A percentile compares a stretch with the other conserved stretches of the same genome.
These are phyloP conservation scores for Antedon bifida DNA, from an alignment of 35 echinoderm and acorn worm genomes.

Conservation along the genomic window DNA sequence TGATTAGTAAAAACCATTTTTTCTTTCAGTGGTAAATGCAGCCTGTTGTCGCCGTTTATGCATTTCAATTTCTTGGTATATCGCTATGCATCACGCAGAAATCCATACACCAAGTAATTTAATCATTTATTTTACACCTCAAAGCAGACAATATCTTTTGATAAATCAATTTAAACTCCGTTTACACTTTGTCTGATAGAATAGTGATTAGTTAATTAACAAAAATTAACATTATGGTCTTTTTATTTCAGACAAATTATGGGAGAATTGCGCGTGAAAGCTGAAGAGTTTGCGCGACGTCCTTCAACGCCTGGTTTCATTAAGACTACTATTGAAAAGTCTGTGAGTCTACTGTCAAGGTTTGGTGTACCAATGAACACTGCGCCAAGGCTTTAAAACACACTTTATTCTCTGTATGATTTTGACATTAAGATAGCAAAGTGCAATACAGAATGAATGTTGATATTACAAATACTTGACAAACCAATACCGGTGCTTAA, in stretches of 20 bases:
- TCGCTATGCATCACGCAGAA: constrained; percentile 83
- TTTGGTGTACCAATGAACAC: constrained; percentile 42
- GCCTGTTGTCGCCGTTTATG: constrained; percentile 46
- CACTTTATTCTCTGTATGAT: too few species aligned
- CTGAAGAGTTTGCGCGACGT: constrained; percentile 56
- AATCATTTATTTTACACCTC: neutral
- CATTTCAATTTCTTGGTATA: constrained; percentile 86
- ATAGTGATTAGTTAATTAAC: too few species aligned
- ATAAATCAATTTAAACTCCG: too few species aligned
- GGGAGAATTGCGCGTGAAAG: constrained; percentile 56
- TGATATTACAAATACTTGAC: too few species aligned
- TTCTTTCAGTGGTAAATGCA: constrained; percentile 45
- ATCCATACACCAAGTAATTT: constrained; percentile 83
- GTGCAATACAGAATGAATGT: too few species aligned
- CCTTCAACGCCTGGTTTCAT: constrained; percentile 41
- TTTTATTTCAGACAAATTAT: constrained; percentile 66
- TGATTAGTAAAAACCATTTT: too few species aligned
- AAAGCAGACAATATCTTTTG: too few species aligned
- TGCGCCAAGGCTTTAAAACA: neutral
- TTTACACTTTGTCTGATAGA: too few species aligned
- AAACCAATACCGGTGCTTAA: too few species aligned
- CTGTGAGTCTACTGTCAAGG: constrained; percentile 44
- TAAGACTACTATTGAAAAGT: constrained; percentile 53
- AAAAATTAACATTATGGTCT: constrained; percentile 10
- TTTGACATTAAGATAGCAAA: too few species aligned